Percentiles rank a stretch among this genome's conserved stretches.
Conservation (phyloP, 2,113 vertebrate genomes). For the Nettapus auritus region DNA sequence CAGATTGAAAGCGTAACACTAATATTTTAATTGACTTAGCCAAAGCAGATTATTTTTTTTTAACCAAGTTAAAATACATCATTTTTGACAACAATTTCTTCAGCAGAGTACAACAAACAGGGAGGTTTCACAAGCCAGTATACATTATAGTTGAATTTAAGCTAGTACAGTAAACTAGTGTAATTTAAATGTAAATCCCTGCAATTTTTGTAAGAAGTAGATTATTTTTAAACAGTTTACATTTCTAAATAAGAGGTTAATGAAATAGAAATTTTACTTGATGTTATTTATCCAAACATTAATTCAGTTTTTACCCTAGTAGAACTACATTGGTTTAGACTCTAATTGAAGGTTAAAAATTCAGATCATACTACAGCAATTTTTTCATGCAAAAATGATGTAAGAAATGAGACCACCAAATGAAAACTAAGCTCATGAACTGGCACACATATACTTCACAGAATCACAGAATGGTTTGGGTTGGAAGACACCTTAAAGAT, state of each 20-base stretch:
- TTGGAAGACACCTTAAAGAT: no score
- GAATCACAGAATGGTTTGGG: no score
- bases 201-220: background rate
- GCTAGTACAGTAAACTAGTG: background rate
- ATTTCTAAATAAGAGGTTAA: background rate
- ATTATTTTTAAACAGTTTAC: background rate
- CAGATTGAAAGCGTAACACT: conserved; percentile 5
- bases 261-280: no score
- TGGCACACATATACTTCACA: background rate
- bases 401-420: background rate
- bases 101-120: background rate
- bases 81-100: background rate
- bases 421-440: background rate
- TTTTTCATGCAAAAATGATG: background rate
- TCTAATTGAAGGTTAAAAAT: background rate
- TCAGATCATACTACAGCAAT: background rate
- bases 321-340: background rate
- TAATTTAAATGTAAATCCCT: background rate
- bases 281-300: background rate
- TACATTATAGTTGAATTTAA: background rate
- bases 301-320: background rate
- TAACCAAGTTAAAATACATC: background rate
- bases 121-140: background rate
- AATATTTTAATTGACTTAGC: background rate
- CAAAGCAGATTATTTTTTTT: background rate